Conservation (phyloP, 2,113 vertebrate genomes). For the Pseudopipra pipra region DNA sequence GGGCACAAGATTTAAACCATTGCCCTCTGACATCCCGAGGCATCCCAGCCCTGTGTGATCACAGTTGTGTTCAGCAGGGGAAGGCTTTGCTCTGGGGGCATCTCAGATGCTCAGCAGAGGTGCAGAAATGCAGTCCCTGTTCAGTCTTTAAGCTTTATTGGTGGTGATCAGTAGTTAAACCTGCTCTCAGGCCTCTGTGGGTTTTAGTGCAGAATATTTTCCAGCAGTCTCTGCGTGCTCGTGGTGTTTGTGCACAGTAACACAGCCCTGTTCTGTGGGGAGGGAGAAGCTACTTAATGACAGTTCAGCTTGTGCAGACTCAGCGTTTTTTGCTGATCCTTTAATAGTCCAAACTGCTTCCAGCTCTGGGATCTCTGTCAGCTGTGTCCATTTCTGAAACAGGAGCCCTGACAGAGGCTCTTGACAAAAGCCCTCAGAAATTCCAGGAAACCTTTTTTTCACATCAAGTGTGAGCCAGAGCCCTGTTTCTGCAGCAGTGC, state of each 20-base stretch:
- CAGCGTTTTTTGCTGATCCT: neutral
- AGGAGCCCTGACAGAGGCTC: neutral
- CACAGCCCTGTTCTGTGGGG: neutral
- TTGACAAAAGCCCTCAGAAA: neutral
- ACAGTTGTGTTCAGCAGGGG: neutral
- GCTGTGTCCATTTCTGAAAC: neutral
- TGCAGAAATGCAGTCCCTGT: neutral
- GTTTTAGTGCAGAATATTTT: neutral
- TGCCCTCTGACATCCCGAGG: slow-evolving; percentile 20
- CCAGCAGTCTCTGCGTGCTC: neutral
- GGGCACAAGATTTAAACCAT: neutral
- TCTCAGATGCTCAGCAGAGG: neutral
- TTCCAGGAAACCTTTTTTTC: neutral
- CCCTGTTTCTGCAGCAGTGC: neutral
- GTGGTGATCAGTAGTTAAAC: neutral
- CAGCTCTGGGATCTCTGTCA: neutral
- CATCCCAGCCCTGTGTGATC: neutral
- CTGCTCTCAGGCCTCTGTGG: neutral
- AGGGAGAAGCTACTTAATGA: neutral
- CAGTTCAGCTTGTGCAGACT: neutral
- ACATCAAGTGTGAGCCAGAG: neutral
- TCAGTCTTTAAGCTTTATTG: neutral
- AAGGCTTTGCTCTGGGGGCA: neutral
- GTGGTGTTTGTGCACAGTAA: neutral
- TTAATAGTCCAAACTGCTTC: neutral